phyloP scores from a whole-genome alignment of 2,113 vertebrate genomes.

The Rhizomys pruinosus region DNA sequence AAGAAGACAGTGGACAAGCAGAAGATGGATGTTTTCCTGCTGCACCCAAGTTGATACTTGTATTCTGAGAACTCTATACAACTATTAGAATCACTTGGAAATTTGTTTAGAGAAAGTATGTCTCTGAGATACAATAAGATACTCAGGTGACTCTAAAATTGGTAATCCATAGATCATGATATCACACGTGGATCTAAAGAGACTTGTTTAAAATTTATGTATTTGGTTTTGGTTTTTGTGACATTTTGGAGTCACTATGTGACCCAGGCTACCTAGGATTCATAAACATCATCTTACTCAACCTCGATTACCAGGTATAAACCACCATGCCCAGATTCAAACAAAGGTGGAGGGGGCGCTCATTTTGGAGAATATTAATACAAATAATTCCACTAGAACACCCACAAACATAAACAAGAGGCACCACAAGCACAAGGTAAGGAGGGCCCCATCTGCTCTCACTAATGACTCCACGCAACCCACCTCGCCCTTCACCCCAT shows the following conservation, averaged over 20 bases:
- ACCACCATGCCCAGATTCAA: not conserved
- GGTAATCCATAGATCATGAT: not conserved
- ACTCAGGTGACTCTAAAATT: not conserved
- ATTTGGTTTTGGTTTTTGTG: not conserved
- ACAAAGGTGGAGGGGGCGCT: not conserved
- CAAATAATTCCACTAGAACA: conserved; percentile 10
- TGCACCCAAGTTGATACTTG: not conserved
- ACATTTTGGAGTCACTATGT: not conserved
- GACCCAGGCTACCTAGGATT: not conserved
- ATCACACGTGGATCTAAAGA: conserved; percentile 19
- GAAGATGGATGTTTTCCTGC: not conserved
- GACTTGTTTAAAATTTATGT: not conserved
- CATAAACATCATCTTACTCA: not conserved
- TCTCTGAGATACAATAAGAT: conserved; percentile 24
- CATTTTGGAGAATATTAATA: conserved; percentile 20
- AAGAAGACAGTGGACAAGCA: not conserved
- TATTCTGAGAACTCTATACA: not conserved
- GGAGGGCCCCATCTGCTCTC: not conserved
- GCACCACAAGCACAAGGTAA: not conserved
- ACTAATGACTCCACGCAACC: conserved; percentile 24
- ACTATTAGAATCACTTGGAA: conserved; percentile 2
- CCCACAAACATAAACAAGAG: not conserved
- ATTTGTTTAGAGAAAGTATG: not conserved
- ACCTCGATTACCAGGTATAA: not conserved
- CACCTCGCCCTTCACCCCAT: not conserved